A percentile compares a stretch with the other conserved stretches of the same genome.
Evolutionary conservation across 2,888 invertebrate genomes (phyloP).

Genomic region (Acholoe squamosa): DNA sequence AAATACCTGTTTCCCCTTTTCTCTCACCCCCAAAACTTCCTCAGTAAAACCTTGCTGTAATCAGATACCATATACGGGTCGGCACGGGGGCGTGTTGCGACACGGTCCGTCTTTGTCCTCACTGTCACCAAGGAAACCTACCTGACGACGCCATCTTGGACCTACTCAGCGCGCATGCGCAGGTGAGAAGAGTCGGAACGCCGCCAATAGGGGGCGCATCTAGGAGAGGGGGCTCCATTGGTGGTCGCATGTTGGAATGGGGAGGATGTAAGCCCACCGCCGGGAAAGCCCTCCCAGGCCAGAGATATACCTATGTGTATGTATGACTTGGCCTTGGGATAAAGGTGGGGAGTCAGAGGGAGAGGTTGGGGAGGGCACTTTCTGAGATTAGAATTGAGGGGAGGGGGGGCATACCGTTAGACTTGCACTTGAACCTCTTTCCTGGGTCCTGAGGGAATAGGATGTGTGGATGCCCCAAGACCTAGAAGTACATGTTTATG

Average conservation of each 20-base stretch:
- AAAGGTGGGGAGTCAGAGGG: too few relatives aligned
- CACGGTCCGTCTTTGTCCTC: background rate
- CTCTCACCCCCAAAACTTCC: too few relatives aligned
- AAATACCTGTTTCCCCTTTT: too few relatives aligned
- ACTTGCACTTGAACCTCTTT: slow-evolving; percentile 20
- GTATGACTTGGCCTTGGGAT: too few relatives aligned
- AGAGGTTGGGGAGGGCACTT: too few relatives aligned
- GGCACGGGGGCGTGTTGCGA: slow-evolving; percentile 18
- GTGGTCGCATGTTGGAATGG: slow-evolving; percentile 11
- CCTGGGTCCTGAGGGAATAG: background rate
- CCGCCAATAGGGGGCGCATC: background rate
- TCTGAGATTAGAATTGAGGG: background rate
- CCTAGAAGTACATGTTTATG: too few relatives aligned
- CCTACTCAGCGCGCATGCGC: background rate
- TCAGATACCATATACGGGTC: background rate
- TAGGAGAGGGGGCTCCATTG: background rate
- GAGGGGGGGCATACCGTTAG: slow-evolving; percentile 15
- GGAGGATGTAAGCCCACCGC: background rate
- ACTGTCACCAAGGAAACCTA: slow-evolving; percentile 21
- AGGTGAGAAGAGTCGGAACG: background rate
- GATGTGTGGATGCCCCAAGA: too few relatives aligned
- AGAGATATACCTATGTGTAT: too few relatives aligned
- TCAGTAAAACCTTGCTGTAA: background rate
- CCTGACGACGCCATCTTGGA: background rate
- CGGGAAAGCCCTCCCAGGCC: background rate